Base-by-base conservation (phyloP, 2,888 invertebrate genomes). In the Leptinotarsa juncta region DNA sequence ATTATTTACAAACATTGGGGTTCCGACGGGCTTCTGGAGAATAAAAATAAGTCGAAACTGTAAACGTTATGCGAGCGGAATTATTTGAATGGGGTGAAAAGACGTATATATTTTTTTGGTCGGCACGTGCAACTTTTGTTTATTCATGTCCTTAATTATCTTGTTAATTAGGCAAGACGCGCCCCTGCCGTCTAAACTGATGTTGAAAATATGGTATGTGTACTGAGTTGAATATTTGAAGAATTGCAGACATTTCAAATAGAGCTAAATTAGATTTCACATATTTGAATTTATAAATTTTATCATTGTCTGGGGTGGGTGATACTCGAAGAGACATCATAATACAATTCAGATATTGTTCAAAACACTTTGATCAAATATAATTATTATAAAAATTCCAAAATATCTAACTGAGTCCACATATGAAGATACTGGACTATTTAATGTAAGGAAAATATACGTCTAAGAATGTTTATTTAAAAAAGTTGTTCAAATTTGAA, bases 1-100 rank as follows among this genome's bases (percentile, higher is more conserved):
- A 50, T 42, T 79, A 67, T 78, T 78, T 78, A 78, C 78, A 72
- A 78, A 78, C 77, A 77, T 42, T 62, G 62, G 49, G 57, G 67
- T 67, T 67, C 23, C 26, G 10, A 67, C 12, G 10, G 65, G 75
- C 69, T 65, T 67, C 67, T 65, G 68, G n/a, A 65, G 72, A 76
- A 75, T 76, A 72, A 72, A 77, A 78, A 78, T 78, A 78, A 77
- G 48, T 76, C 74, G 26, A 57, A 42, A 71, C 53, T 51, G 70
- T 53, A 32, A 65, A 72, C 5, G 26, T 51, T 42, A 55, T 26
- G 42, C 12, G 16, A 48, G 66, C 65, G 18, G 49, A 57, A 51
- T 62, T 62, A 62, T 18, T 65, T 65, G 55, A 68, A 74, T 71
- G 62, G 75, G 75, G 75, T 69, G 69, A 26, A 71, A 71, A 42